Evolutionary conservation across 2,888 invertebrate species (phyloP), one percentile per base, ranked within the genome.

Genomic region (Diachrysia chrysitis): DNA sequence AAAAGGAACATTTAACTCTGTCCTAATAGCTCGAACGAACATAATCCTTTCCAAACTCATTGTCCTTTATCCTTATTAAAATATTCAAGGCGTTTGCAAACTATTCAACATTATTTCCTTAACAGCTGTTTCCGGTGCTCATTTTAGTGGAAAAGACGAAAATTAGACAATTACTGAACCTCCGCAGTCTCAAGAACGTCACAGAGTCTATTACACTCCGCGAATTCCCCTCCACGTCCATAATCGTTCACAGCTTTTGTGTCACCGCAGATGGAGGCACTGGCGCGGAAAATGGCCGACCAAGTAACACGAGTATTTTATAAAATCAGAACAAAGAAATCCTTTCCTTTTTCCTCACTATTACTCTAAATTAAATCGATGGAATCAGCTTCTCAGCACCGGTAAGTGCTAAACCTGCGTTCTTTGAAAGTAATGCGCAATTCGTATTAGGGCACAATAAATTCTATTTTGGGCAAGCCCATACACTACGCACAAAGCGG

Each of bases 191-290:
- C 61, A 60, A 83, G 73, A 63, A 79, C 76, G 78, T 71, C 56
- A 67, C 80, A 71, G 78, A 80, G 78, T 80, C 77, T 77, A 83
- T 83, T 81, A 83, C 80, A 82, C 76, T 79, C 76, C 66, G 67
- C 60, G 73, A 73, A 77, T 81, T 80, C 70, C 76, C 76, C 79
- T 80, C 75, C 78, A 79, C 82, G 83, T 76, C 81, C 77, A 83
- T 88, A 87, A 89, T 83, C 85, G 87, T 76, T 73, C 79, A 70
- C 73, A 80, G 85, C 87, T 87, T 86, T 87, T 87, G 84, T 87
- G 78, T 70, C 81, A 76, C 81, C 78, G 70, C 73, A 80, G 78
- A 76, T 73, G 66, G 63, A 79, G 62, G 76, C 82, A 83, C 81
- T 85, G 84, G 82, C 74, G 81, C 78, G 87, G 86, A 86, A 88